Percentiles rank a stretch among this genome's conserved stretches.
phyloP scores from a whole-genome alignment of 2,797 vertebrate species.

The Rhinatrema bivittatum region DNA sequence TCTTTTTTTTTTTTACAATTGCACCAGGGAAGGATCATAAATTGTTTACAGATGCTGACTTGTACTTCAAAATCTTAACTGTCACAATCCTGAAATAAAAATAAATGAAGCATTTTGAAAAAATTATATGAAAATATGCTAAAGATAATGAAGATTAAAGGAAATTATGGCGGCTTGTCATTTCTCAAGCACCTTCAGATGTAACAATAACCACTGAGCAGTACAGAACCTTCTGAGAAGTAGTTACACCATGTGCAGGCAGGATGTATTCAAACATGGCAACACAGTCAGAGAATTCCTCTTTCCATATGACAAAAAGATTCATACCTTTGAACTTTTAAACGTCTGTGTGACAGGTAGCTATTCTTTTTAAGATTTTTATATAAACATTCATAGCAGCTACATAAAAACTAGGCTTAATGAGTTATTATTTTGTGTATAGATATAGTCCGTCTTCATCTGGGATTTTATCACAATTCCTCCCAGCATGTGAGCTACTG shows the following conservation, averaged over 20 bases:
- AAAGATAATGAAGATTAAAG: constrained; percentile 58
- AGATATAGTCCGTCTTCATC: no score
- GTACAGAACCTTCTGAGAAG: constrained; percentile 15
- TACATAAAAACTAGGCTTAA: no score
- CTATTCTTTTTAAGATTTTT: no score
- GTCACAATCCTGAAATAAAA: constrained; percentile 67
- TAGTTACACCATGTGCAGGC: constrained; percentile 11
- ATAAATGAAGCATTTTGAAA: constrained; percentile 68
- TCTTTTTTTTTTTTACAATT: constrained; percentile 45
- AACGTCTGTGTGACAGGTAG: no score
- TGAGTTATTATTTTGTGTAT: no score
- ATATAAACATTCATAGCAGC: no score
- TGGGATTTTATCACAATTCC: no score
- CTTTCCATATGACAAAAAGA: background rate
- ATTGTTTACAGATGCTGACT: constrained; percentile 72
- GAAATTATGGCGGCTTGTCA: constrained; percentile 53
- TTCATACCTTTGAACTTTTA: no score
- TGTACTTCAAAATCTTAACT: constrained; percentile 68
- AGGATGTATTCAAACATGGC: constrained; percentile 10
- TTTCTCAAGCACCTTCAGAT: constrained; percentile 46
- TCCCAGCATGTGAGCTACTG: no score
- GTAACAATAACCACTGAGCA: constrained; percentile 29
- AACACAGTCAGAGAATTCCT: constrained; percentile 3
- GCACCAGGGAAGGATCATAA: constrained; percentile 66
- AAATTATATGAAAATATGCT: constrained; percentile 58